phyloP scores from a whole-genome alignment of 2,113 vertebrate species.

The Osmerus mordax region DNA sequence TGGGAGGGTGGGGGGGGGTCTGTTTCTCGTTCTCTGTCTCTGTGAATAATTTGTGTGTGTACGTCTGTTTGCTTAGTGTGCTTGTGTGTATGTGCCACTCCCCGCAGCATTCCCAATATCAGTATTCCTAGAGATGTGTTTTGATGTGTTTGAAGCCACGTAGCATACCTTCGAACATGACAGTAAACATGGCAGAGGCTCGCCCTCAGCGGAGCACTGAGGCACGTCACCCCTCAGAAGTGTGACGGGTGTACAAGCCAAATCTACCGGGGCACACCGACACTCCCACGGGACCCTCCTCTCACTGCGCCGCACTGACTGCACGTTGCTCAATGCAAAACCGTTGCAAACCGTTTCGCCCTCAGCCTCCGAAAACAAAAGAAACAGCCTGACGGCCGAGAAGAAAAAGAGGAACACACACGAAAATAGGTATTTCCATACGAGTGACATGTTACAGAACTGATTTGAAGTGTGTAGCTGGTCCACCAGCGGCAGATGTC shows the following conservation, averaged over 20 bases:
- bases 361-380: slow-evolving; percentile 42
- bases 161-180: slow-evolving; percentile 73
- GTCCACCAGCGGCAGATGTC: slow-evolving; percentile 56
- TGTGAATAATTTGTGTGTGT: slow-evolving; percentile 21
- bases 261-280: slow-evolving; percentile 63
- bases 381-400: slow-evolving; percentile 3
- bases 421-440: slow-evolving; percentile 37
- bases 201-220: slow-evolving; percentile 69
- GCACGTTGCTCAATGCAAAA: slow-evolving; percentile 46
- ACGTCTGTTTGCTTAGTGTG: slow-evolving; percentile 24
- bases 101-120: slow-evolving; percentile 68
- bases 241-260: slow-evolving; percentile 70
- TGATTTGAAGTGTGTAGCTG: slow-evolving; percentile 63
- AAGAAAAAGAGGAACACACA: slow-evolving; percentile 40
- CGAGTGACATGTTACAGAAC: slow-evolving; percentile 60
- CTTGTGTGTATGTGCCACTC: slow-evolving; percentile 41
- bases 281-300: slow-evolving; percentile 47
- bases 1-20: not conserved
- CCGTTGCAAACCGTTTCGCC: slow-evolving; percentile 44
- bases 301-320: slow-evolving; percentile 53
- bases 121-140: slow-evolving; percentile 70
- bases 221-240: slow-evolving; percentile 69
- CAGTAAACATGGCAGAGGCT: slow-evolving; percentile 73
- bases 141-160: slow-evolving; percentile 74
- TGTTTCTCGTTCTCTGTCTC: not conserved